A percentile compares a stretch with the other conserved stretches of the same genome.
Evolutionary conservation across 2,797 vertebrate species (phyloP).

Genomic region (Anabas testudineus): DNA sequence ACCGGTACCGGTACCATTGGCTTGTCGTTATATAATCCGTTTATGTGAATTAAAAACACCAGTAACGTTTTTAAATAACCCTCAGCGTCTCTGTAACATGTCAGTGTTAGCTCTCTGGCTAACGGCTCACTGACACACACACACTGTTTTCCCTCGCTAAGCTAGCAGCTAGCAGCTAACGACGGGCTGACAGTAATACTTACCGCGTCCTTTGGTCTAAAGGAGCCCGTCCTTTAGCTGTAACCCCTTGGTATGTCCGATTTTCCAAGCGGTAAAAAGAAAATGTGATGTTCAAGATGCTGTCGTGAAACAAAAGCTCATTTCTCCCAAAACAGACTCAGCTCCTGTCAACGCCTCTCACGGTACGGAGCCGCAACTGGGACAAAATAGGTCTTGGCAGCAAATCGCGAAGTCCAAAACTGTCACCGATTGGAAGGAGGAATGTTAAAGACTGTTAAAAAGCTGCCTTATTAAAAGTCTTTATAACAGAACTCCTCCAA

Average conservation of each 20-base stretch:
- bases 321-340: conserved; percentile 1
- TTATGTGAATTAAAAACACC: no score
- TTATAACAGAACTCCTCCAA: no score
- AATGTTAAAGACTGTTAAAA: no score
- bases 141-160: no score
- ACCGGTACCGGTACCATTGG: no score
- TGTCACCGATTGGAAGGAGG: background rate
- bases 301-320: background rate
- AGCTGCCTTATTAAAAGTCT: no score
- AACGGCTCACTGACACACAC: background rate
- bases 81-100: no score
- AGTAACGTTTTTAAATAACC: no score
- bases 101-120: conserved; percentile 2
- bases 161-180: background rate
- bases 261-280: background rate
- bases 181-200: background rate
- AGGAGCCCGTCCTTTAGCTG: background rate
- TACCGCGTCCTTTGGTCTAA: background rate
- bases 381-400: background rate
- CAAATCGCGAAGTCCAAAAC: background rate
- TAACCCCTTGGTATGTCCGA: no score
- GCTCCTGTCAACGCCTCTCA: background rate
- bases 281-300: background rate
- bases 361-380: background rate
- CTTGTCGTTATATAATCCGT: no score